Percentiles rank a stretch among this genome's conserved stretches.
These are phyloP conservation scores for Falco naumanni DNA, from an alignment of 2,797 vertebrate species.

Conservation along the genomic window DNA sequence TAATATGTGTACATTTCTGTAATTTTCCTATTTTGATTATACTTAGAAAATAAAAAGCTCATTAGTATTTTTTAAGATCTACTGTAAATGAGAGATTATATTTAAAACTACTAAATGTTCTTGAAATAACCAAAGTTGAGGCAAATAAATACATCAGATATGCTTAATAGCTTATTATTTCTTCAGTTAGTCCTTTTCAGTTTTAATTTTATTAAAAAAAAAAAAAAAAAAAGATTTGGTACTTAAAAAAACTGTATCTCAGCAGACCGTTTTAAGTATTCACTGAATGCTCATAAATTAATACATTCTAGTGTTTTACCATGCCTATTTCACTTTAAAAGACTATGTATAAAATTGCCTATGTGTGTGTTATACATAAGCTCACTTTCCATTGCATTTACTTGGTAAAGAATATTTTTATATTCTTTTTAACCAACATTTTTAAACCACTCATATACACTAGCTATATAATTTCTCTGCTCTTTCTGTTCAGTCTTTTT, in stretches of 20 bases:
- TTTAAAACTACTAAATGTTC: neutral
- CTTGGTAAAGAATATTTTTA: neutral
- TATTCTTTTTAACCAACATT: too few relatives aligned
- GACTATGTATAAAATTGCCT: neutral
- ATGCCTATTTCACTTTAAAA: neutral
- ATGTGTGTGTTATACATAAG: neutral
- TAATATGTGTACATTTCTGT: neutral
- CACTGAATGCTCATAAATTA: neutral
- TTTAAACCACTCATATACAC: neutral
- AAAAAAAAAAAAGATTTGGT: neutral
- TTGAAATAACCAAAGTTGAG: neutral
- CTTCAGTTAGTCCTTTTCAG: neutral
- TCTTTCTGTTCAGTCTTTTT: neutral
- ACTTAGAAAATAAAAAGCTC: neutral
- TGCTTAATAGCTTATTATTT: neutral
- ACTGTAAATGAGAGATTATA: neutral
- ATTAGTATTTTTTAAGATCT: neutral
- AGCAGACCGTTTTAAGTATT: neutral
- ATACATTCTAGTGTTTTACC: neutral
- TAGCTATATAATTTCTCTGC: neutral
- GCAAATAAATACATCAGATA: neutral
- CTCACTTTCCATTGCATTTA: neutral
- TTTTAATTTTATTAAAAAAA: neutral
- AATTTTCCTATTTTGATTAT: neutral
- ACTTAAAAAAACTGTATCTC: neutral